Evolutionary conservation across 1,140 invertebrate genomes (phyloP), one percentile per base, ranked within the genome.

Genomic region (Drosophila ambigua): DNA sequence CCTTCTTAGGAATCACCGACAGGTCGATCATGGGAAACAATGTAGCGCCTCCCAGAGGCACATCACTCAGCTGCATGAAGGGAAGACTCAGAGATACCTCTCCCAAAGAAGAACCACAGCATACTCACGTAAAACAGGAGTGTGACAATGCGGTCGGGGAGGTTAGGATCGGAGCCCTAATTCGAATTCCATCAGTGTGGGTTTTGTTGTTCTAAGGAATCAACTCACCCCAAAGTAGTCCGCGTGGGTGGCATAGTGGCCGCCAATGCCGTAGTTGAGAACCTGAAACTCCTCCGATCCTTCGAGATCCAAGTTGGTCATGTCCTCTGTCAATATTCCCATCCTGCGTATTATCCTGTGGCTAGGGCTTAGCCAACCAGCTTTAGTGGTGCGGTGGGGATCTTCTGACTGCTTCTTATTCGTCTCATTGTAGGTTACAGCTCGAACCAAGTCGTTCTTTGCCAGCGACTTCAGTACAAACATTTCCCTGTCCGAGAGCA

Each of bases 1-100:
- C 96, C 92, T 97, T 98, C 90, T 94, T 94, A 1, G 98, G 98
- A 16, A 15, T 13, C 8, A 58, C 43, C 23, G 46, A 23, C 13
- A 49, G 5, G 7, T 49, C 11, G 9, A 49, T 13, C 1, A 5
- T 13, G 9, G 46, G 46, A 49, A 49, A 49, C 6, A 13, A 6
- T 11, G 46, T 49, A 7, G 46, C 46, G 2, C 46, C 46, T 4
- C 46, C 46, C 23, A 23, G 46, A 23, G 46, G 46, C 20, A 49
- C 46, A 49, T 49, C 46, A 11, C 13, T 49, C 23, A 49, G 24
- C 46, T 49, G 6, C 13, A 49, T 49, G 1, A 5, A n/a, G 13
- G 5, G 13, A 0, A 24, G 11, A 5, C 13, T 11, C 11, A 23
- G 2, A 11, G 13, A 11, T 15, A 24, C 4, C 11, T 13, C 7